Percentiles rank a stretch among this genome's conserved stretches.
Evolutionary conservation across 1,140 invertebrate genomes (phyloP).

Genomic region (Bathynomus jamesi): DNA sequence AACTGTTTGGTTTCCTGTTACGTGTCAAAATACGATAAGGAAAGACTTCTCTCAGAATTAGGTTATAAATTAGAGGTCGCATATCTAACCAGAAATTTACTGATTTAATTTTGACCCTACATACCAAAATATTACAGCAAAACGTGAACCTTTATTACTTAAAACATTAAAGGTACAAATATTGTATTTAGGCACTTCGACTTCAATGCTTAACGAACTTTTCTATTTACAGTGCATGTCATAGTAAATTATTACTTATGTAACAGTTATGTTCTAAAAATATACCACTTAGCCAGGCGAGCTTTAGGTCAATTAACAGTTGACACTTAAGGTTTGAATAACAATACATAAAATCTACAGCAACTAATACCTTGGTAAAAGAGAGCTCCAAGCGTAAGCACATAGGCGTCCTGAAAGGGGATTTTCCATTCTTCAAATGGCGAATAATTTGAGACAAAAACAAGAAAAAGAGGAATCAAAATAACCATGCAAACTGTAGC

Average conservation of each 20-base stretch:
- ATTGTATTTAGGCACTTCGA: neutral
- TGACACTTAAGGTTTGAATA: neutral
- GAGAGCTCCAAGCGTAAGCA: conserved; percentile 27
- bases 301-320: neutral
- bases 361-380: conserved; percentile 20
- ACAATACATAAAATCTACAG: neutral
- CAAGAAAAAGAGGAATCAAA: conserved; percentile 24
- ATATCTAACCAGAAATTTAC: no score
- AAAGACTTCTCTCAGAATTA: no score
- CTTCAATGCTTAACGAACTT: neutral
- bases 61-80: no score
- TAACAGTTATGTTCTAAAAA: neutral
- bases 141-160: no score
- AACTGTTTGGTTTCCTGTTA: no score
- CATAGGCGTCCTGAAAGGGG: conserved; percentile 26
- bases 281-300: neutral
- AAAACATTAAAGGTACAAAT: no score
- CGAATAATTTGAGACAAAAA: conserved; percentile 14
- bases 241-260: neutral
- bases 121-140: no score
- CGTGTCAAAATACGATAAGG: no score
- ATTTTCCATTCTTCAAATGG: conserved; percentile 20
- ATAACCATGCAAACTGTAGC: conserved; percentile 22
- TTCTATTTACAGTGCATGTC: neutral
- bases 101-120: no score